These are phyloP conservation scores for Amphipyra tragopoginis DNA, from an alignment of 2,888 invertebrate species.

Conservation along the genomic window DNA sequence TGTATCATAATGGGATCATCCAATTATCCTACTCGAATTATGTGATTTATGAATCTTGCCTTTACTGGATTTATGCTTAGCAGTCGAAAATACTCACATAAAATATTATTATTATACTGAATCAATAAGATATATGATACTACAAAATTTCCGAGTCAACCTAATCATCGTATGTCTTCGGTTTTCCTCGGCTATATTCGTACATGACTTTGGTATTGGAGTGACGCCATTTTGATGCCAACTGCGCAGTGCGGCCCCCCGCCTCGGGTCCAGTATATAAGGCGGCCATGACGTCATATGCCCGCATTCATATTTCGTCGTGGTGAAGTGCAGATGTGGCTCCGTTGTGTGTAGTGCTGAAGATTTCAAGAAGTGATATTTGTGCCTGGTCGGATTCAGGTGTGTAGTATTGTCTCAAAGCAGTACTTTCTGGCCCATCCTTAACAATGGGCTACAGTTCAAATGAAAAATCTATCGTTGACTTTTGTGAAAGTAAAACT, in stretches of 20 bases:
- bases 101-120: background rate
- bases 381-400: conserved; percentile 87
- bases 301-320: conserved; percentile 70
- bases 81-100: background rate
- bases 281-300: conserved; percentile 77
- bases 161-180: conserved; percentile 45
- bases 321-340: conserved; percentile 75
- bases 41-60: no score
- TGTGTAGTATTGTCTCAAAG: conserved; percentile 83
- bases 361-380: conserved; percentile 72
- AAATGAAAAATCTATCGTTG: conserved; percentile 84
- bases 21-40: no score
- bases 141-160: conserved; percentile 40
- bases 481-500: conserved; percentile 89
- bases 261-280: conserved; percentile 73
- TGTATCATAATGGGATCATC: no score
- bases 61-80: no score
- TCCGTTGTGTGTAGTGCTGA: conserved; percentile 77
- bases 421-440: conserved; percentile 74
- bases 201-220: conserved; percentile 40
- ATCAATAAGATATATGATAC: background rate
- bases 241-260: conserved; percentile 76
- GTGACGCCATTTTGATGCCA: conserved; percentile 80
- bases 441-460: conserved; percentile 84
- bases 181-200: conserved; percentile 50